These are phyloP conservation scores for Parazoanthus swiftii DNA, from an alignment of 92 coral and sea anemone species.

Conservation along the genomic window DNA sequence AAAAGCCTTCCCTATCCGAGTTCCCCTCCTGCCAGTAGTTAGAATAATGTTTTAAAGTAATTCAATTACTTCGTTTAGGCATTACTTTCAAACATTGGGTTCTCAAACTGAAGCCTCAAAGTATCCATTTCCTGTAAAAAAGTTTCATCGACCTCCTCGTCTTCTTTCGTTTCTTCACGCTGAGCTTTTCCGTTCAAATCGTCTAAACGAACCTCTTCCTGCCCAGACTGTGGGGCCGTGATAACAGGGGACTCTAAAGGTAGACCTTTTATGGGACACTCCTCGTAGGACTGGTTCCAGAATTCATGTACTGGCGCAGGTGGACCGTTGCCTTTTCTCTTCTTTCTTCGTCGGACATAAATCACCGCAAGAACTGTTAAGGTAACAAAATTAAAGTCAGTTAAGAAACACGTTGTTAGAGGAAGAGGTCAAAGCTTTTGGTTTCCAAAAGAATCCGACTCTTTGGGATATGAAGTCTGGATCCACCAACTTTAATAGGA, in stretches of 20 bases:
- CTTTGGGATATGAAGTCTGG: no score
- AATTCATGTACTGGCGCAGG: neutral
- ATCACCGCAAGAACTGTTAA: slow-evolving; percentile 8
- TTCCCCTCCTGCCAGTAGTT: neutral
- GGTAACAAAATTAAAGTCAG: no score
- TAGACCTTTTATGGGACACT: slow-evolving; percentile 11
- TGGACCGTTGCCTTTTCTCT: neutral
- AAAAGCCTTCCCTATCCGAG: no score
- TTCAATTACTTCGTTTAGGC: neutral
- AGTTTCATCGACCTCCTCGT: neutral
- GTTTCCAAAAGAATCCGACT: no score
- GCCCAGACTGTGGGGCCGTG: neutral
- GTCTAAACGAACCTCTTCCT: neutral
- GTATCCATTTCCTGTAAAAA: slow-evolving; percentile 22
- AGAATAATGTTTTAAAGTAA: neutral
- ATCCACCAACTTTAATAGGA: no score
- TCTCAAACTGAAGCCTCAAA: slow-evolving; percentile 4
- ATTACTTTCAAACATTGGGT: slow-evolving; percentile 33
- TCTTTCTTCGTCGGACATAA: neutral
- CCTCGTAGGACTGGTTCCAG: slow-evolving; percentile 7
- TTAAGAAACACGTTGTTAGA: no score
- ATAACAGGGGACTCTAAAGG: neutral
- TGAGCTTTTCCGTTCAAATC: neutral
- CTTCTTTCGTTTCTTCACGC: neutral
- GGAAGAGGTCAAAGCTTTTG: no score